Conservation (phyloP, 2,113 vertebrate species). For the Engraulis encrasicolus region DNA sequence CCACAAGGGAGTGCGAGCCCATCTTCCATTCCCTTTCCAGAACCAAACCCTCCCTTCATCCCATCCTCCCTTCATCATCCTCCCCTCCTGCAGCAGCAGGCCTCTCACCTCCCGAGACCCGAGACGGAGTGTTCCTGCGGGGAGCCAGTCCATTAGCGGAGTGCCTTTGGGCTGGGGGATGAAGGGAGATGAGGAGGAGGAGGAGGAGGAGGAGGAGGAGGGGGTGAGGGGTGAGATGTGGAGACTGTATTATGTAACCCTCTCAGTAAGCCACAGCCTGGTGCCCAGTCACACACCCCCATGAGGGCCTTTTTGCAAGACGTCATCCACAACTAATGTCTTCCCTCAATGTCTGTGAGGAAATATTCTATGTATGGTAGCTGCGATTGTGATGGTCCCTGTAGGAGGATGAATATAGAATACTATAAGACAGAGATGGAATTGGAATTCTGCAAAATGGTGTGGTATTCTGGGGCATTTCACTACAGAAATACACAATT, state of each 20-base stretch:
- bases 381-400: too few species aligned
- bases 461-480: too few species aligned
- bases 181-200: neutral
- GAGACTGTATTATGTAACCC: conserved; percentile 9
- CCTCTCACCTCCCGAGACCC: neutral
- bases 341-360: neutral
- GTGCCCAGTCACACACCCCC: neutral
- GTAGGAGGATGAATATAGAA: too few species aligned
- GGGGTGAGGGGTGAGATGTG: too few species aligned
- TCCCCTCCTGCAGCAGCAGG: neutral
- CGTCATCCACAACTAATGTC: neutral
- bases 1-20: too few species aligned
- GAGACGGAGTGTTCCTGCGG: neutral
- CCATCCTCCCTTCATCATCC: neutral
- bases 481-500: too few species aligned
- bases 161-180: neutral
- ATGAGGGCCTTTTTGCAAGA: neutral
- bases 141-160: neutral
- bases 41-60: neutral
- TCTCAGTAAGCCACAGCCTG: neutral
- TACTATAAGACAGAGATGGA: too few species aligned
- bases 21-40: too few species aligned
- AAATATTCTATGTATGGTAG: too few species aligned
- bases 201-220: too few species aligned
- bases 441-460: too few species aligned